phyloP scores from a whole-genome alignment of 1,140 invertebrate species.

The Papilio machaon region DNA sequence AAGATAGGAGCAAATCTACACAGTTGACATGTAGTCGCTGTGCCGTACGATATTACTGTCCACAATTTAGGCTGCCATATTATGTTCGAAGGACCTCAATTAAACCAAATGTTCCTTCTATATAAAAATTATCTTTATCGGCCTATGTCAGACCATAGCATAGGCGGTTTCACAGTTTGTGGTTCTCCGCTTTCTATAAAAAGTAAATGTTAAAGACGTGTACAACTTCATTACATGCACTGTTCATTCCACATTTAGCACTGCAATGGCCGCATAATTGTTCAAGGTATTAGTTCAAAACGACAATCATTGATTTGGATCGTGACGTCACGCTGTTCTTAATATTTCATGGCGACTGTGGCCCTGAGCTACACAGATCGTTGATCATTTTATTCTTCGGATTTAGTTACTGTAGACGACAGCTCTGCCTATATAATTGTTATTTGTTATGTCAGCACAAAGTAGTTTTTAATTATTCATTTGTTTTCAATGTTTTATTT shows the following conservation, averaged over 20 bases:
- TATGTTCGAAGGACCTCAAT: too few relatives aligned
- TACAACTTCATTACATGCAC: background rate
- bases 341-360: constrained; percentile 33
- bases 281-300: constrained; percentile 46
- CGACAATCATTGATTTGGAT: constrained; percentile 58
- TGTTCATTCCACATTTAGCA: background rate
- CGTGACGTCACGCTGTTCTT: constrained; percentile 46
- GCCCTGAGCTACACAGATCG: constrained; percentile 30
- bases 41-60: too few relatives aligned
- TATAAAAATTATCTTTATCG: too few relatives aligned
- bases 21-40: too few relatives aligned
- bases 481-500: background rate
- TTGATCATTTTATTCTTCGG: constrained; percentile 38
- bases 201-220: background rate
- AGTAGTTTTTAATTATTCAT: background rate
- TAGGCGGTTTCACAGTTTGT: too few relatives aligned
- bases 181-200: too few relatives aligned
- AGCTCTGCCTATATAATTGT: constrained; percentile 14
- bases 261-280: constrained; percentile 40
- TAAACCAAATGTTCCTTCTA: too few relatives aligned
- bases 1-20: too few relatives aligned
- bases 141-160: too few relatives aligned
- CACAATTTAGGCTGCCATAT: too few relatives aligned
- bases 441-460: background rate
- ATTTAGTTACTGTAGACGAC: constrained; percentile 39